phyloP scores from a whole-genome alignment of 2,888 invertebrate genomes.

The Dasysyrphus albostriatus region DNA sequence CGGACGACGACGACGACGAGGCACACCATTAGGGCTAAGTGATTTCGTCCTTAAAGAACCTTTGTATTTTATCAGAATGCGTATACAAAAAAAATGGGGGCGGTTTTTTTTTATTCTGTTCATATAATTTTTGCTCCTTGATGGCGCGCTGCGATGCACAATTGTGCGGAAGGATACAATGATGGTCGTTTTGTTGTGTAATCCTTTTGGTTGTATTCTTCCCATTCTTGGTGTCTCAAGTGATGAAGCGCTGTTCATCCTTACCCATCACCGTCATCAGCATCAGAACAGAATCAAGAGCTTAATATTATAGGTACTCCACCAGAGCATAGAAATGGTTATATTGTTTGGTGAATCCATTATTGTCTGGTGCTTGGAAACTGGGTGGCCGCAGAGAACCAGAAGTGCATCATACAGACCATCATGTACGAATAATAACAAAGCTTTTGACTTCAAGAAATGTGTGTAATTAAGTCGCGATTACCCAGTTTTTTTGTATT shows the following conservation, averaged over 20 bases:
- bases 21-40: slow-evolving; percentile 74
- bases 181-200: slow-evolving; percentile 58
- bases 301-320: slow-evolving; percentile 36
- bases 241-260: slow-evolving; percentile 36
- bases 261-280: neutral
- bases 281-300: slow-evolving; percentile 36
- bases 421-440: neutral
- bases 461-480: slow-evolving; percentile 44
- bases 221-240: slow-evolving; percentile 19
- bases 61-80: slow-evolving; percentile 54
- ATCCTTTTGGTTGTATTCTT: slow-evolving; percentile 41
- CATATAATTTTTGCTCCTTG: slow-evolving; percentile 29
- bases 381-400: slow-evolving; percentile 12
- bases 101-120: slow-evolving; percentile 33
- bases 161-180: slow-evolving; percentile 74
- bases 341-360: slow-evolving; percentile 50
- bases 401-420: slow-evolving; percentile 3
- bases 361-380: slow-evolving; percentile 32
- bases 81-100: slow-evolving; percentile 56
- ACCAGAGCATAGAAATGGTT: slow-evolving; percentile 40
- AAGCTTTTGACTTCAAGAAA: slow-evolving; percentile 28
- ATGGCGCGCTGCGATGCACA: slow-evolving; percentile 49
- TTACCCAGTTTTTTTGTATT: slow-evolving; percentile 23
- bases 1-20: slow-evolving; percentile 59
- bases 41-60: slow-evolving; percentile 66